A percentile compares a stretch with the other conserved stretches of the same genome.
phyloP scores from a whole-genome alignment of 1,140 invertebrate genomes.

The Drosophila ironensis region DNA sequence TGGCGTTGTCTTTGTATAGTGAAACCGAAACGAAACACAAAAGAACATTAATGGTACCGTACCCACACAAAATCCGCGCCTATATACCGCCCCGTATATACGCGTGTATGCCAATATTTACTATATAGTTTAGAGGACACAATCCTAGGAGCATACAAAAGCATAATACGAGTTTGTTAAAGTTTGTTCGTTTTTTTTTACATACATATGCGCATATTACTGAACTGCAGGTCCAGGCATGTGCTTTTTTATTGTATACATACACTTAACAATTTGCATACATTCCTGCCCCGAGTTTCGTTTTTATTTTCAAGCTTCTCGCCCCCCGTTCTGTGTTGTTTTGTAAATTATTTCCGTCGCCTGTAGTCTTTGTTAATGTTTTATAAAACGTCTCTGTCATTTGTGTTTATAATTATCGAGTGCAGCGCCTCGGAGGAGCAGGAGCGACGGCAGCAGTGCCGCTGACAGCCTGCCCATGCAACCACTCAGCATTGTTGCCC shows the following conservation, averaged over 20 bases:
- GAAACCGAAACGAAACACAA: constrained; percentile 29
- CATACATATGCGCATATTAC: constrained; percentile 26
- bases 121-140: constrained; percentile 72
- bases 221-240: constrained; percentile 31
- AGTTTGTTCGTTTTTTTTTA: constrained; percentile 64
- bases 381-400: constrained; percentile 37
- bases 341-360: constrained; percentile 40
- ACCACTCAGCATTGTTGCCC: constrained; percentile 65
- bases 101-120: constrained; percentile 60
- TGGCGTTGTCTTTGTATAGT: constrained; percentile 74
- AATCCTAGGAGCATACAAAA: constrained; percentile 60
- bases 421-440: constrained; percentile 32
- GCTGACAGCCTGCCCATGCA: constrained; percentile 35
- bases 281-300: constrained; percentile 62
- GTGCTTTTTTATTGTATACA: constrained; percentile 35
- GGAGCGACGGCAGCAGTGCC: constrained; percentile 29
- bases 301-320: constrained; percentile 8
- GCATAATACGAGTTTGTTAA: constrained; percentile 74
- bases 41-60: constrained; percentile 46
- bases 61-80: constrained; percentile 43
- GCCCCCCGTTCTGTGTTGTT: constrained; percentile 4
- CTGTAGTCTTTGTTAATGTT: constrained; percentile 55
- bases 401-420: constrained; percentile 51
- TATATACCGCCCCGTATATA: constrained; percentile 28
- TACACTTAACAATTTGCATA: constrained; percentile 54